Conservation (phyloP, 2,113 vertebrate species). For the Willisornis vidua region DNA sequence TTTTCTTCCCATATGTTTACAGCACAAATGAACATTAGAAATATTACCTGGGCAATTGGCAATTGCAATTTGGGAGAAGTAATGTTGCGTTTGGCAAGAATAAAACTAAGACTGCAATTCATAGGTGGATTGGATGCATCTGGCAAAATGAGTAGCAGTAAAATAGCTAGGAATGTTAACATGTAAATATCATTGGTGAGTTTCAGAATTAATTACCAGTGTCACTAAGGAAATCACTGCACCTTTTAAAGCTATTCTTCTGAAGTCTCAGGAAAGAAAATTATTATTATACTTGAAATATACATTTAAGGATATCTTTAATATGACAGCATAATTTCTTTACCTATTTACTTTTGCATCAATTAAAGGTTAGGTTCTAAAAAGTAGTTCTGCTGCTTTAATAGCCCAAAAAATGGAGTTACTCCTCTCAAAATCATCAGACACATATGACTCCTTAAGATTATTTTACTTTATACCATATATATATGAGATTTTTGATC, state of each 20-base stretch:
- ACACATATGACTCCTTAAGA: background rate
- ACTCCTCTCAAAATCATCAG: background rate
- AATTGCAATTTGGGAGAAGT: background rate
- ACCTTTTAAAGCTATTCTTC: background rate
- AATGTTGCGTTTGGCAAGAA: background rate
- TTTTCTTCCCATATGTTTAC: background rate
- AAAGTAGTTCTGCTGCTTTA: background rate
- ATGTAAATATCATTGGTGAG: background rate
- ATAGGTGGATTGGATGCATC: background rate
- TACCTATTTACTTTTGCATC: background rate
- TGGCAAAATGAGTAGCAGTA: background rate
- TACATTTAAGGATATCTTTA: background rate
- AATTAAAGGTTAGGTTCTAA: background rate
- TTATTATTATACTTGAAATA: background rate
- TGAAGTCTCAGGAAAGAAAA: background rate
- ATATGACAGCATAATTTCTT: background rate
- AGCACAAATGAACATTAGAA: background rate
- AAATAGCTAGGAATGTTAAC: background rate
- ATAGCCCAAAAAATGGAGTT: background rate
- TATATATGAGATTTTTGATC: background rate
- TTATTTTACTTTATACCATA: background rate
- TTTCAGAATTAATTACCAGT: background rate
- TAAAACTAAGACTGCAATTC: background rate
- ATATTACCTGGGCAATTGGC: background rate
- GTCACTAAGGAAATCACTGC: background rate